Percentiles rank a stretch among this genome's conserved stretches.
These are phyloP conservation scores for Momotus momota DNA, from an alignment of 2,797 vertebrate genomes.

Conservation along the genomic window DNA sequence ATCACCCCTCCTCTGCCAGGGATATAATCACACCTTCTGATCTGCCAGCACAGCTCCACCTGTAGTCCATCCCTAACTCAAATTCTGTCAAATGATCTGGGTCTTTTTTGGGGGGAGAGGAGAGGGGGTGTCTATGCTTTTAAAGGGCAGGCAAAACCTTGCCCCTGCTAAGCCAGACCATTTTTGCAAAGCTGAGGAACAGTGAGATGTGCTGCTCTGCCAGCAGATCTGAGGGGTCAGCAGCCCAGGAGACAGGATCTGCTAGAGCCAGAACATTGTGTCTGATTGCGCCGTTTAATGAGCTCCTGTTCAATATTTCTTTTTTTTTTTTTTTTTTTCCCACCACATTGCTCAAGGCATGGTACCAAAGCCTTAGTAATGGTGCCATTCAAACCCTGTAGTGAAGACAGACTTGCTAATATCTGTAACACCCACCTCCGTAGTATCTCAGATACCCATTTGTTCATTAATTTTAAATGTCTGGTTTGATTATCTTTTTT, in stretches of 20 bases:
- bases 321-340: neutral
- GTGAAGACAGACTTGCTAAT: constrained; percentile 40
- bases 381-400: constrained; percentile 16
- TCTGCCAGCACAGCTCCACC: constrained; percentile 46
- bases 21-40: constrained; percentile 8
- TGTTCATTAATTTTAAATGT: constrained; percentile 64
- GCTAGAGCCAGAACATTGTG: constrained; percentile 26
- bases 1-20: neutral
- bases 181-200: neutral
- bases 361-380: constrained; percentile 18
- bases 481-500: neutral
- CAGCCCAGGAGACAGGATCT: neutral
- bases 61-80: neutral
- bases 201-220: neutral
- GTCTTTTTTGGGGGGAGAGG: neutral
- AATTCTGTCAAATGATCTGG: neutral
- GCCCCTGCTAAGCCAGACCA: neutral
- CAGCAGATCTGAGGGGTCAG: constrained; percentile 30
- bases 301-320: constrained; percentile 47
- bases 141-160: neutral
- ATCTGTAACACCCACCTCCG: neutral
- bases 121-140: neutral
- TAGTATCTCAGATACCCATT: constrained; percentile 26
- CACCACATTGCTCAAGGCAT: constrained; percentile 33
- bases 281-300: constrained; percentile 26